These are phyloP conservation scores for Standfussiana lucernea DNA, from an alignment of 2,888 invertebrate species.

Conservation along the genomic window DNA sequence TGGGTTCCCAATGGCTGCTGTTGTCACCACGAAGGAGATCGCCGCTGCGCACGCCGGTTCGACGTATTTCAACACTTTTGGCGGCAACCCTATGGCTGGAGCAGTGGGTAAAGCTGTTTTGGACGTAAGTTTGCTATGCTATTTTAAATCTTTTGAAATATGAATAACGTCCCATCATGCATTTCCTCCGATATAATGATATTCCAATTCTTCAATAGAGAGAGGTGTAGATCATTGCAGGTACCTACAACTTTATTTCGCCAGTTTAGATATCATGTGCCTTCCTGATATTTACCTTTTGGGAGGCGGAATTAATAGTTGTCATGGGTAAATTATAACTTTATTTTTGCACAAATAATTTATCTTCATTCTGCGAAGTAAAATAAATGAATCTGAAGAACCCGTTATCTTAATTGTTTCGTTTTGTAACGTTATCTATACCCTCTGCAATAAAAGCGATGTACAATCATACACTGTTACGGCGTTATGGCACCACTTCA, in stretches of 20 bases:
- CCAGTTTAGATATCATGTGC: not conserved
- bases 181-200: not conserved
- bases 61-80: slow-evolving; percentile 98
- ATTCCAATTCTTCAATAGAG: too few relatives aligned
- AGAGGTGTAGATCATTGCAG: not conserved
- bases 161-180: not conserved
- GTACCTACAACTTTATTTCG: not conserved
- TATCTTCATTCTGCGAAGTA: not conserved
- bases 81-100: slow-evolving; percentile 98
- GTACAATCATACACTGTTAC: not conserved
- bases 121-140: slow-evolving; percentile 91
- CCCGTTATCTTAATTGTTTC: not conserved
- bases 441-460: not conserved
- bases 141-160: not conserved
- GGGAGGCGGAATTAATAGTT: not conserved
- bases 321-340: not conserved
- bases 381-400: not conserved
- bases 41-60: slow-evolving; percentile 94
- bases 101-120: slow-evolving; percentile 97
- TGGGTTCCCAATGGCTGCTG: slow-evolving; percentile 98
- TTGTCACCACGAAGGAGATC: slow-evolving; percentile 97
- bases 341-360: not conserved
- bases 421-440: slow-evolving; percentile 3
- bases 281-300: not conserved
- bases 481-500: not conserved